A percentile compares a stretch with the other conserved stretches of the same genome.
Evolutionary conservation across 2,888 invertebrate genomes (phyloP).

Genomic region (Erebia ligea): DNA sequence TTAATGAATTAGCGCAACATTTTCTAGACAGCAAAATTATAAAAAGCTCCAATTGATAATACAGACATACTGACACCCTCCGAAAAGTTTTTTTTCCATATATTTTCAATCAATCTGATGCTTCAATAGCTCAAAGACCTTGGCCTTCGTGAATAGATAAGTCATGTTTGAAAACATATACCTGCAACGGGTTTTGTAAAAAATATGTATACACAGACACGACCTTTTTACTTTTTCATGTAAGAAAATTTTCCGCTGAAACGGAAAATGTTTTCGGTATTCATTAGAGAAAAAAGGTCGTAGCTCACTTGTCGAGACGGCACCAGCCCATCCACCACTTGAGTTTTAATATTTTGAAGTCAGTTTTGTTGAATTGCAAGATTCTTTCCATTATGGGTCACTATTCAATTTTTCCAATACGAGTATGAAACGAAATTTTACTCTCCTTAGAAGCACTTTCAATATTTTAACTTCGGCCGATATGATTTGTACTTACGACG

Average conservation of each 20-base stretch:
- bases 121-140: not conserved
- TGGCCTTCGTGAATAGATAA: not conserved
- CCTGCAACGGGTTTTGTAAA: not conserved
- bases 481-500: no score
- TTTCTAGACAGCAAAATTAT: not conserved
- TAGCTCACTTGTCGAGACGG: conserved; percentile 50
- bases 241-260: conserved; percentile 72
- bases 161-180: not conserved
- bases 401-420: no score
- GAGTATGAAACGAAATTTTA: no score
- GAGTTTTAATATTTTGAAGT: conserved; percentile 68
- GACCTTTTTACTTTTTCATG: not conserved
- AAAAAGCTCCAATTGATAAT: not conserved
- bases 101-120: conserved; percentile 1
- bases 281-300: conserved; percentile 73
- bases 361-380: conserved; percentile 52
- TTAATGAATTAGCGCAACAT: not conserved
- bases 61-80: not conserved
- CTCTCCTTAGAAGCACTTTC: not conserved
- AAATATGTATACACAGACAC: not conserved
- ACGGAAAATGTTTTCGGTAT: conserved; percentile 70
- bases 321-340: conserved; percentile 47
- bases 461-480: conserved; percentile 9
- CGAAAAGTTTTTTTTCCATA: not conserved
- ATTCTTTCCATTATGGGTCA: conserved; percentile 39